Percentiles rank a stretch among this genome's conserved stretches.
Evolutionary conservation across 1,140 invertebrate genomes (phyloP).

Genomic region (Adoxophyes honmai): DNA sequence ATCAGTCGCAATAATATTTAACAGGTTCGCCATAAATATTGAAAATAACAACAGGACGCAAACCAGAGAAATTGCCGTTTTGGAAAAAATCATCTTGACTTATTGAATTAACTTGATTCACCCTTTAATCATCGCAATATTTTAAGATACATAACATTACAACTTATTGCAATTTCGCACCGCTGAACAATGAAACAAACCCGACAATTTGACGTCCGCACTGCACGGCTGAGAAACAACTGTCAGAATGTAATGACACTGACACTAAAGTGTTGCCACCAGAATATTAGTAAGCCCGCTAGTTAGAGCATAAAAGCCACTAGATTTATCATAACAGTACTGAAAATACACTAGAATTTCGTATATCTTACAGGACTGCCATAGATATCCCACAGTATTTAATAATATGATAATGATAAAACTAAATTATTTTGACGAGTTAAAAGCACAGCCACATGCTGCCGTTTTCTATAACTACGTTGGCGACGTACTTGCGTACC

Average conservation of each 20-base stretch:
- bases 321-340: too few relatives aligned
- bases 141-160: background rate
- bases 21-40: slow-evolving; percentile 66
- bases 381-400: too few relatives aligned
- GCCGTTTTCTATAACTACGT: too few relatives aligned
- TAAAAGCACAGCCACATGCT: too few relatives aligned
- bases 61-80: slow-evolving; percentile 52
- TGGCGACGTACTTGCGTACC: too few relatives aligned
- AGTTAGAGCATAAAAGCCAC: too few relatives aligned
- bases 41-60: slow-evolving; percentile 56
- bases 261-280: background rate
- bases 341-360: too few relatives aligned
- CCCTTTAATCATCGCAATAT: slow-evolving; percentile 3
- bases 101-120: background rate
- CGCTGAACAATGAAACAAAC: slow-evolving; percentile 3
- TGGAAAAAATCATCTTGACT: slow-evolving; percentile 59
- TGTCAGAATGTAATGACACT: slow-evolving; percentile 8
- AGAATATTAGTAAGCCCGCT: too few relatives aligned
- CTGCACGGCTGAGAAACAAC: too few relatives aligned
- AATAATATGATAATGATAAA: too few relatives aligned
- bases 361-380: too few relatives aligned
- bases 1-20: slow-evolving; percentile 65
- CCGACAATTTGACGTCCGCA: background rate
- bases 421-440: too few relatives aligned
- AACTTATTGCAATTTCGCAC: background rate